Conservation (phyloP, 2,797 vertebrate genomes). For the Channallabes apus region DNA sequence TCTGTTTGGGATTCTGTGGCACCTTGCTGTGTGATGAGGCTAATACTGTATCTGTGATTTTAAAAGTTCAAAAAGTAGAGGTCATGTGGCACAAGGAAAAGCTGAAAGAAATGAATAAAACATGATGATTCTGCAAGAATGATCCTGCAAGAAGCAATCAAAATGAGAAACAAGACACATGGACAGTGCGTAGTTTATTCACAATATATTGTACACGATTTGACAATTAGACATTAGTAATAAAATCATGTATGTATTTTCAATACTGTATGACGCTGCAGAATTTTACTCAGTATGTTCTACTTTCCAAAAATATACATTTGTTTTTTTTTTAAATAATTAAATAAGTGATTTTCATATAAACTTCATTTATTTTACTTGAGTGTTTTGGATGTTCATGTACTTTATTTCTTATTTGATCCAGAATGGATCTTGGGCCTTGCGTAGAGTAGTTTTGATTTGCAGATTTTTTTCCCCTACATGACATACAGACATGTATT, state of each 20-base stretch:
- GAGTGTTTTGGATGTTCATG: not conserved
- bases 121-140: not conserved
- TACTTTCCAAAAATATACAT: not conserved
- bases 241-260: not conserved
- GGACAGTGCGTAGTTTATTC: not conserved
- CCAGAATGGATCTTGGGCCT: not conserved
- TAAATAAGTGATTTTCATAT: not conserved
- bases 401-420: not conserved
- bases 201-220: not conserved
- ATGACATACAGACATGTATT: not conserved
- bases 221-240: not conserved
- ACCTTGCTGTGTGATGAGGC: not conserved
- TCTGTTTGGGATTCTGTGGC: conserved; percentile 18
- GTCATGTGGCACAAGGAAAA: not conserved
- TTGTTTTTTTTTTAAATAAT: not conserved
- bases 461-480: not conserved
- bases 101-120: not conserved
- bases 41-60: not conserved
- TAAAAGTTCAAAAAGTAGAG: not conserved
- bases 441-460: not conserved
- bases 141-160: not conserved
- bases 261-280: not conserved
- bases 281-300: not conserved
- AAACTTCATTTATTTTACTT: not conserved
- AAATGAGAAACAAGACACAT: not conserved